Base-by-base conservation (phyloP, 1,140 invertebrate genomes). In the Himalopsyche phryganea region DNA sequence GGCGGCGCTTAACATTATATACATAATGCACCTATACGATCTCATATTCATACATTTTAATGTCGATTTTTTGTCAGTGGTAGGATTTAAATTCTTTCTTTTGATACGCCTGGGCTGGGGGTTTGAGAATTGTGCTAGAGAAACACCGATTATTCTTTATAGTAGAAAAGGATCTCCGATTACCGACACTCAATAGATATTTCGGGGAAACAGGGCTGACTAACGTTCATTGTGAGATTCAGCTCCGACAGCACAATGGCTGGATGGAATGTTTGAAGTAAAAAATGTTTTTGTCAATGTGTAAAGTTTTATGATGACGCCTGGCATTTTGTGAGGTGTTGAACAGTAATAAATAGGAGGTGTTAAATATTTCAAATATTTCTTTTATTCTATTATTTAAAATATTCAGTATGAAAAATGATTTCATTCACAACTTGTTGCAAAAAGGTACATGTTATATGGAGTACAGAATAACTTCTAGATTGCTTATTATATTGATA, bases 1-100 rank as follows among this genome's bases (percentile, higher is more conserved):
- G 52, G 48, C 61, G 61, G 61, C 61, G 61, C 61, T 63, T 63
- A 60, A 41, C 32, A 44, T 35, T 51, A 51, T 32, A 52, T 23
- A 20, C 56, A 55, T 49, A 28, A 28, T 28, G 9, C 23, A 54
- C 52, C 51, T 47, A 40, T 15, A 18, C 33, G 46, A 33, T 45
- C 28, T 50, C 50, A 45, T 52, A 58, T 63, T 63, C 56, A 59
- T 50, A 56, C 51, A 42, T 55, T 63, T 58, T 48, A 54, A 55
- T 53, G 61, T 54, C 38, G 49, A 40, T 52, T 53, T 57, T 55
- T 63, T 59, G 56, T 58, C 45, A 52, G 13, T 19, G 11, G 44
- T 23, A 42, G 52, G 61, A 63, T 58, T 63, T 63, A 63, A 20
- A 63, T 63, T 59, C 61, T 56, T 57, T 46, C 60, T 57, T 63